Base-by-base conservation (phyloP, 2,888 invertebrate genomes). In the Athetis lepigone region DNA sequence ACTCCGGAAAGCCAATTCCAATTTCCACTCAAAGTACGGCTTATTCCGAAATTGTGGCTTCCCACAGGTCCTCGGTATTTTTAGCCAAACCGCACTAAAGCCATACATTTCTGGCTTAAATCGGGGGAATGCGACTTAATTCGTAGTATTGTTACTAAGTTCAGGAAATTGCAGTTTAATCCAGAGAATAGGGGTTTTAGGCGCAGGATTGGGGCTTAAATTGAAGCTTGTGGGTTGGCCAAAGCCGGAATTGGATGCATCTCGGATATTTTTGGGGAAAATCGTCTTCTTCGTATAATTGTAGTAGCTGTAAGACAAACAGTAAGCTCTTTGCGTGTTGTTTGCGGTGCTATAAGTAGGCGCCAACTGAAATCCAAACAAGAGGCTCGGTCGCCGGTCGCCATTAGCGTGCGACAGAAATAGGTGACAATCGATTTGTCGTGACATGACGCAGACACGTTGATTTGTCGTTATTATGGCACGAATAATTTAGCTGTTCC, bases 351-450 rank as follows among this genome's bases (percentile, higher is more conserved):
- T 37, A 49, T 57, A 52, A 69, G 42, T 58, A 62, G 58, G 57
- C 42, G 62, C 43, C 13, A 62, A 62, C 56, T 51, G 47, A 58
- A 75, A 75, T 56, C 56, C 70, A 82, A 82, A 81, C 67, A 78
- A 70, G 64, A 67, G 80, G 73, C 78, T 70, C 45, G 78, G 60
- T 66, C 61, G 68, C 73, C 46, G 70, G 56, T 55, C 58, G 51
- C 68, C 71, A 77, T 79, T 82, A 79, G 70, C 64, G 42, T 56
- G 69, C 45, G 60, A 67, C 72, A 74, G 50, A 84, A 85, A 80
- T 80, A 84, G 75, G 64, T 61, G 68, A 75, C 68, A 75, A 83
- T 83, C 80, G 77, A 83, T 82, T 58, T 61, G 71, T 71, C 73
- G 75, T 78, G 76, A 61, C 43, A 61, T 72, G 75, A 73, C 74